Base-by-base conservation (phyloP, 2,797 vertebrate species). In the Rhinophrynus dorsalis region DNA sequence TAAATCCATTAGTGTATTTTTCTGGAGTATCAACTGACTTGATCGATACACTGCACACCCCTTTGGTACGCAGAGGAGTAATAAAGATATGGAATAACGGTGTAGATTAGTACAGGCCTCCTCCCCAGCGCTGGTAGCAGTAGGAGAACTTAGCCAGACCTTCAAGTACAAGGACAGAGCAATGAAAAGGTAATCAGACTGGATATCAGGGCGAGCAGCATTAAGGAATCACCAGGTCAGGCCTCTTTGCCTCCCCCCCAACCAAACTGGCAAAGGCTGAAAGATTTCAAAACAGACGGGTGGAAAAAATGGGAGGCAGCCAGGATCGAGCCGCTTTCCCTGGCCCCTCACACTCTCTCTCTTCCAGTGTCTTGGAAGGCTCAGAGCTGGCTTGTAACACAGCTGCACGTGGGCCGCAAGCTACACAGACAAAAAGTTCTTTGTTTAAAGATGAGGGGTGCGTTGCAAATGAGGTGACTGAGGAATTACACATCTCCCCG, bases 361-460 rank as follows among this genome's bases (percentile, higher is more conserved):
- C 23, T 3, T n/a, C 21, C 21, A 48, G 65, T 8, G n/a, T 67
- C 57, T 62, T 66, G 61, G 74, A 66, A 47, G 32, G 26, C 58
- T 56, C n/a, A 6, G 62, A 33, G 48, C 62, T 61, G 67, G 48
- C 67, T 61, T 51, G 48, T 50, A 51, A 32, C 17, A 42, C 62
- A 56, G 32, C 51, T 62, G 62, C 74, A 70, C 21, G 38, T 66
- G 54, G 61, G 61, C 33, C 32, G 47, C 17, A 66, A 59, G 35
- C 21, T 52, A 20, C 9, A 52, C 61, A 59, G 33, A 65, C 68
- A 71, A 64, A 58, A 69, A 64, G 18, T 40, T 47, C 60, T 71
- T 73, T 73, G 61, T 73, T 35, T 45, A 21, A n/a, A 7, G 6
- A 35, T 18, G 24, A 50, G 44, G 32, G 54, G 52, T 51, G 17